phyloP scores from a whole-genome alignment of 2,113 vertebrate species.

The Lucifuga dentata region DNA sequence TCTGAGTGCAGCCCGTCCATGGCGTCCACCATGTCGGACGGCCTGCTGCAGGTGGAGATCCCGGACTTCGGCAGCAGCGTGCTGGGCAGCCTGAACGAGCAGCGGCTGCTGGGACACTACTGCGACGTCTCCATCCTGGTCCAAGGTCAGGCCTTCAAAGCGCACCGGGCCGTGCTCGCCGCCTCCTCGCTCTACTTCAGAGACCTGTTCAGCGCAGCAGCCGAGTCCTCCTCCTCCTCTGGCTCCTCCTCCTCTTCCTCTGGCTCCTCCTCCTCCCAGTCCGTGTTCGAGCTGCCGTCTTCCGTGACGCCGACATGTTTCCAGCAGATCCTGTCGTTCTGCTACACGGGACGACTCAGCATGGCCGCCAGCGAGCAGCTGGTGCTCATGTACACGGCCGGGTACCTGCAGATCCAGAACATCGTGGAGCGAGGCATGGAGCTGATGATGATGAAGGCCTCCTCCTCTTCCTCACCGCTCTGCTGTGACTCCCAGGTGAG shows the following conservation, averaged over 20 bases:
- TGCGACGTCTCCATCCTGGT: conserved; percentile 98
- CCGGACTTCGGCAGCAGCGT: conserved; percentile 96
- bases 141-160: conserved; percentile 96
- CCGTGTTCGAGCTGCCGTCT: conserved; percentile 93
- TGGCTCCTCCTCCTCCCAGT: conserved; percentile 78
- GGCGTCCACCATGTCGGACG: conserved; percentile 62
- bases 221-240: conserved; percentile 57
- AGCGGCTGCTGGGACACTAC: conserved; percentile 94
- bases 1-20: neutral
- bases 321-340: conserved; percentile 97
- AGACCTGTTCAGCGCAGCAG: conserved; percentile 92
- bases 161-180: conserved; percentile 92
- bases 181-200: conserved; percentile 97
- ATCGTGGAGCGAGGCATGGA: conserved; percentile 97
- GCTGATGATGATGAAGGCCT: conserved; percentile 97
- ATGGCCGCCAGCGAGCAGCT: conserved; percentile 97
- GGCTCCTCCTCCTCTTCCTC: conserved; percentile 26
- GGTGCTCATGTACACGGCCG: conserved; percentile 98
- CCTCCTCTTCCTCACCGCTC: conserved; percentile 86
- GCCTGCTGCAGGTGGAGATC: conserved; percentile 90
- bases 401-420: conserved; percentile 99
- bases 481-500: conserved; percentile 92
- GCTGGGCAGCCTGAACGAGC: conserved; percentile 94
- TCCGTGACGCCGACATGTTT: conserved; percentile 93
- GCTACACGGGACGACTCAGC: conserved; percentile 96